Evolutionary conservation across 2,888 invertebrate genomes (phyloP).

Genomic region (Dryococelus australis): DNA sequence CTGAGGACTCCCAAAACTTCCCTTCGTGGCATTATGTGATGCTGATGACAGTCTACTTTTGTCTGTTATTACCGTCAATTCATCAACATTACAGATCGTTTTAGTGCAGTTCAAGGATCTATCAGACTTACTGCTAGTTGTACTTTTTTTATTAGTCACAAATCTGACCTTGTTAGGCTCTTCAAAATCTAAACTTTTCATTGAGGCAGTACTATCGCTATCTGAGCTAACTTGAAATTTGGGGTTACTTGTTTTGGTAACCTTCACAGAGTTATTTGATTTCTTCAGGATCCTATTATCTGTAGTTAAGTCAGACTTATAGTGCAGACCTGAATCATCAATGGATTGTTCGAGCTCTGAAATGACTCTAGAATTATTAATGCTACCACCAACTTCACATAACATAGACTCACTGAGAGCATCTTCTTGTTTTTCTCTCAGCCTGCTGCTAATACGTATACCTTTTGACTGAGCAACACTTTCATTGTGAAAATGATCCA

Average conservation of each 20-base stretch:
- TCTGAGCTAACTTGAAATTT: not conserved
- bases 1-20: conserved; percentile 18
- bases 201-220: not conserved
- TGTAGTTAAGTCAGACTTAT: not conserved
- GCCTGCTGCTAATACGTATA: not conserved
- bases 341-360: not conserved
- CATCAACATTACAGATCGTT: not conserved
- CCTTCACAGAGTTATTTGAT: not conserved
- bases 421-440: not conserved
- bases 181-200: not conserved
- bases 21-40: not conserved
- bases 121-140: not conserved
- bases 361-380: not conserved
- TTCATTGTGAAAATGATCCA: not conserved
- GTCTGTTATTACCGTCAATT: not conserved
- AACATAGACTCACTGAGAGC: not conserved
- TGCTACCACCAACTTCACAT: conserved; percentile 1
- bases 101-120: not conserved
- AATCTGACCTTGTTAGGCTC: not conserved
- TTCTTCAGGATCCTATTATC: not conserved
- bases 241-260: too few species aligned
- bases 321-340: not conserved
- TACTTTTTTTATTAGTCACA: not conserved
- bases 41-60: conserved; percentile 3
- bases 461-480: not conserved